Base-by-base conservation (phyloP, 2,888 invertebrate species). In the Arrhopalites spinosus region DNA sequence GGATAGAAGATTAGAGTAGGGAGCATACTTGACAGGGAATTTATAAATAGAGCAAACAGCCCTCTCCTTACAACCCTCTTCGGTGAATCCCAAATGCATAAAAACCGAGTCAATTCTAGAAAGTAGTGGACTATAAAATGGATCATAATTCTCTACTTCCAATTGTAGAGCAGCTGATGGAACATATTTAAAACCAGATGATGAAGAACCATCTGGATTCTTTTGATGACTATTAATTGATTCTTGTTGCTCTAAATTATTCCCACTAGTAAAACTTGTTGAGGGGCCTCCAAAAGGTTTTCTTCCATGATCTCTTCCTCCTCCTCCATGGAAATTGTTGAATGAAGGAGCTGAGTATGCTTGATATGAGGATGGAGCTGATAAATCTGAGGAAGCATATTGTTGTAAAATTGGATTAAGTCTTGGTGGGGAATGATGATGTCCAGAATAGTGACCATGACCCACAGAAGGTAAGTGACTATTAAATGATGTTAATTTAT, bases 1-100 rank as follows among this genome's bases (percentile, higher is more conserved):
- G 23, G 94, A 94, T 72, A 95, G 89, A 77, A 94, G 88, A 86
- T 95, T 95, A 85, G 94, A 94, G 85, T 93, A 92, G 0, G 94
- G 95, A 77, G 93, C 91, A 83, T 92, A 94, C 83, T 90, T 90
- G 79, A 89, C 88, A 0, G 94, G 95, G 84, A 92, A 92, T 84
- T 91, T 92, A 86, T 95, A 95, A 88, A 94, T 90, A 79, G 91
- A 91, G 84, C 94, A 95, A 1, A 95, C 90, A 0, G 94, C 89
- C 77, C 93, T 87, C 84, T 94, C 93, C 77, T 90, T 88, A 84
- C 95, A 95, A 0, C 89, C 88, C 79, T 91, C 90, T 15, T 92
- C 92, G 0, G 85, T 85, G 59, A 92, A 91, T 17, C 92, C 90
- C 74, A 94, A 86, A 74, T 91, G 91, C 29, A 87, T 86, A 78